phyloP scores from a whole-genome alignment of 2,888 invertebrate genomes.

The Allophyes oxyacanthae region DNA sequence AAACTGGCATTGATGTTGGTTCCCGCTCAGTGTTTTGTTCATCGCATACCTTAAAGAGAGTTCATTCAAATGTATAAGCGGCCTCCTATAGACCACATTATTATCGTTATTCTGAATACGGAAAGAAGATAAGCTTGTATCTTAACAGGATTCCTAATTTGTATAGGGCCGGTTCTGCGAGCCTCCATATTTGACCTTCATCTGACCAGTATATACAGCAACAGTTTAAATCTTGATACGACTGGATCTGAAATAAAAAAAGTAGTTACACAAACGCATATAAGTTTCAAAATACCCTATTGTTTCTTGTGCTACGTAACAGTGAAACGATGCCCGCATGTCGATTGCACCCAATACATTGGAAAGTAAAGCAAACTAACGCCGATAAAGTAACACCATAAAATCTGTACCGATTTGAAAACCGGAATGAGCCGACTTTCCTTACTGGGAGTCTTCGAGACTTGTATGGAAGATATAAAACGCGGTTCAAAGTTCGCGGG shows the following conservation, averaged over 20 bases:
- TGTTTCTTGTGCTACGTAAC: conserved; percentile 48
- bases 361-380: conserved; percentile 49
- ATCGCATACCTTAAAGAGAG: no score
- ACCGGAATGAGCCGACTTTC: conserved; percentile 46
- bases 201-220: conserved; percentile 14
- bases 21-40: no score
- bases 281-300: conserved; percentile 53
- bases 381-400: conserved; percentile 49
- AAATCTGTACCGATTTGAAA: conserved; percentile 50
- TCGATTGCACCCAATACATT: conserved; percentile 45
- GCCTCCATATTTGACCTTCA: conserved; percentile 32
- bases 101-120: conserved; percentile 24
- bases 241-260: conserved; percentile 33
- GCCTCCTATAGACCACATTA: background rate
- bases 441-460: conserved; percentile 40
- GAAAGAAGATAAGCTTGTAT: conserved; percentile 29
- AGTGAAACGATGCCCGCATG: conserved; percentile 49
- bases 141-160: conserved; percentile 29
- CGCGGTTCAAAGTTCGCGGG: conserved; percentile 66
- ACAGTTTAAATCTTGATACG: conserved; percentile 28
- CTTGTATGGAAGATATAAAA: conserved; percentile 55
- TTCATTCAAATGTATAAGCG: no score
- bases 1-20: background rate
- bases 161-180: conserved; percentile 30
- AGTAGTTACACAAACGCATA: conserved; percentile 42